Evolutionary conservation across 2,797 vertebrate species (phyloP).

Genomic region (Sarcoramphus papa): DNA sequence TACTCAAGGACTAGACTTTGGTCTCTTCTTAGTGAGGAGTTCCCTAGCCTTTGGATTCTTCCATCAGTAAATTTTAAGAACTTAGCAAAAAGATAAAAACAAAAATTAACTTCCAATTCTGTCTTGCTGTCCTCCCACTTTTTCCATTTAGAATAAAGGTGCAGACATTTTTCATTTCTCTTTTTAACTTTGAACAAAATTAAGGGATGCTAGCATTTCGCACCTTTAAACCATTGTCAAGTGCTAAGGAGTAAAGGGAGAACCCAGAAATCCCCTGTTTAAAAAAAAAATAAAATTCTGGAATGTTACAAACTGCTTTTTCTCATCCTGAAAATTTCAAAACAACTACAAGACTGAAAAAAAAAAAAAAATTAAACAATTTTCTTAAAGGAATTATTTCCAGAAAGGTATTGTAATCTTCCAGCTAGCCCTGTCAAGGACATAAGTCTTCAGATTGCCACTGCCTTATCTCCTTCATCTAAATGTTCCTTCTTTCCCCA

Average conservation of each 20-base stretch:
- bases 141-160: not conserved
- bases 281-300: not conserved
- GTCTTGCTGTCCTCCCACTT: not conserved
- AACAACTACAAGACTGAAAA: not conserved
- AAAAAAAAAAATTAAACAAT: not conserved
- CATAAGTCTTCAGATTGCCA: not conserved
- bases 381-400: not conserved
- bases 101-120: not conserved
- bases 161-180: not conserved
- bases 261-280: not conserved
- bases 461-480: not conserved
- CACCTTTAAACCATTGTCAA: not conserved
- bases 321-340: not conserved
- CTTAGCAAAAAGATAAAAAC: not conserved
- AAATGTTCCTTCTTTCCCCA: not conserved
- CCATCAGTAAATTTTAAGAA: not conserved
- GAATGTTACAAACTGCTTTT: not conserved
- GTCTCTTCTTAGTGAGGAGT: not conserved
- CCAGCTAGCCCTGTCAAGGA: not conserved
- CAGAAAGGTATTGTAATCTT: not conserved
- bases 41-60: not conserved
- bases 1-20: not conserved
- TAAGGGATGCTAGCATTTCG: not conserved
- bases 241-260: not conserved
- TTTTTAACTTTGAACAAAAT: not conserved